Evolutionary conservation across 2,888 invertebrate genomes (phyloP).

Genomic region (Eristalis arbustorum): DNA sequence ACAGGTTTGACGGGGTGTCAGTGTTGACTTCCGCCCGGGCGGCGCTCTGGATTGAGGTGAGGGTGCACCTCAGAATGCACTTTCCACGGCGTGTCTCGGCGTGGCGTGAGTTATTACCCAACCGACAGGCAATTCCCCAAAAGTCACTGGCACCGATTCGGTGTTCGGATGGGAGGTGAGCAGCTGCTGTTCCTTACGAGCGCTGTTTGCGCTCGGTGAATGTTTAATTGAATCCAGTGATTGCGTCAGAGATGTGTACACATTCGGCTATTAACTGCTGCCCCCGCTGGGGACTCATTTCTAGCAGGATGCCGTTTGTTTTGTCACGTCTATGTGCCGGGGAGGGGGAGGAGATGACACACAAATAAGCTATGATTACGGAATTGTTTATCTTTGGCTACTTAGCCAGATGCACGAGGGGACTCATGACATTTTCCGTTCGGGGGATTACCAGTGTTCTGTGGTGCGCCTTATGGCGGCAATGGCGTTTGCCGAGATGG

Average conservation of each 20-base stretch:
- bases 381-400: background rate
- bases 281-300: background rate
- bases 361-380: background rate
- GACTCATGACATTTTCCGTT: background rate
- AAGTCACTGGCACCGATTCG: background rate
- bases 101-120: constrained; percentile 6
- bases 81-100: constrained; percentile 4
- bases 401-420: background rate
- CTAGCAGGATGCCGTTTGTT: background rate
- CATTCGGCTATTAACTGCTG: background rate
- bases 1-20: constrained; percentile 23
- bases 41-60: constrained; percentile 5
- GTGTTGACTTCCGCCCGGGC: constrained; percentile 24
- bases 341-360: background rate
- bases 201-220: background rate
- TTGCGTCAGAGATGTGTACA: background rate
- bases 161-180: background rate
- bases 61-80: constrained; percentile 21
- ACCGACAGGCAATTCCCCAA: background rate
- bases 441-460: background rate
- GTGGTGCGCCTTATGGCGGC: background rate
- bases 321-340: background rate
- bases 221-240: background rate
- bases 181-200: background rate
- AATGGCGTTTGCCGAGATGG: background rate